Conservation (phyloP, 92 coral and sea anemone genomes). For the Diadumene lineata region DNA sequence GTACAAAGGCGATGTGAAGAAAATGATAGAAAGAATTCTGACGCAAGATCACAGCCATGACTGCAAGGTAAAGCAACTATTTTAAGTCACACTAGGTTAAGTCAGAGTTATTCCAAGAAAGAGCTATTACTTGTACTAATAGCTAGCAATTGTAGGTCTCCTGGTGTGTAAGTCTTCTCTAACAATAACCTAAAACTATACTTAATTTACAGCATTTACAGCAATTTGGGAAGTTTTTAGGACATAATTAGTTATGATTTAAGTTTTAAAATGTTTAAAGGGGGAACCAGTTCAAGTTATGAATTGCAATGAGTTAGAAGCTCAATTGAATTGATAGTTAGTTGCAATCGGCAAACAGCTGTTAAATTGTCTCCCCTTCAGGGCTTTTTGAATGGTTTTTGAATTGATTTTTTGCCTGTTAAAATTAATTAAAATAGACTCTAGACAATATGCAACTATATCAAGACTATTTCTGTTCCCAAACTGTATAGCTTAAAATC, state of each 20-base stretch:
- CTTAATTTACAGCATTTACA: not conserved
- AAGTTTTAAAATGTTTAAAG: not conserved
- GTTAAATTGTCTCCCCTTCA: slow-evolving; percentile 3
- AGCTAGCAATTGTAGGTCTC: too few relatives aligned
- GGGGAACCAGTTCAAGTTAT: not conserved
- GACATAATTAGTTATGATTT: not conserved
- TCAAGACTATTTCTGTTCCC: too few relatives aligned
- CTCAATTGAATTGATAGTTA: not conserved
- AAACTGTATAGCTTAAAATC: too few relatives aligned
- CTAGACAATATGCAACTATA: too few relatives aligned
- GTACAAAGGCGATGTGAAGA: slow-evolving; percentile 24
- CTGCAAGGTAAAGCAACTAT: slow-evolving; percentile 32
- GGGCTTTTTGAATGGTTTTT: slow-evolving; percentile 10
- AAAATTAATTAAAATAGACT: too few relatives aligned
- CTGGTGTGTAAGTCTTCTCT: too few relatives aligned
- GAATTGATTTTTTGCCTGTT: slow-evolving; percentile 6
- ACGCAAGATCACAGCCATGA: slow-evolving; percentile 21
- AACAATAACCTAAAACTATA: too few relatives aligned
- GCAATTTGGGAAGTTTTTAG: slow-evolving; percentile 2
- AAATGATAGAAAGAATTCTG: slow-evolving; percentile 16
- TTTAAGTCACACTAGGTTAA: too few relatives aligned
- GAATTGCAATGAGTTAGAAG: not conserved
- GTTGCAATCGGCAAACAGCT: not conserved
- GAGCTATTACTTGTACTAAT: too few relatives aligned
- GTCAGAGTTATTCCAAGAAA: not conserved